A percentile compares a stretch with the other conserved stretches of the same genome.
These are phyloP conservation scores for Eunapius fragilis DNA, from an alignment of 37 sponge, comb jelly and placozoan species.

Conservation along the genomic window DNA sequence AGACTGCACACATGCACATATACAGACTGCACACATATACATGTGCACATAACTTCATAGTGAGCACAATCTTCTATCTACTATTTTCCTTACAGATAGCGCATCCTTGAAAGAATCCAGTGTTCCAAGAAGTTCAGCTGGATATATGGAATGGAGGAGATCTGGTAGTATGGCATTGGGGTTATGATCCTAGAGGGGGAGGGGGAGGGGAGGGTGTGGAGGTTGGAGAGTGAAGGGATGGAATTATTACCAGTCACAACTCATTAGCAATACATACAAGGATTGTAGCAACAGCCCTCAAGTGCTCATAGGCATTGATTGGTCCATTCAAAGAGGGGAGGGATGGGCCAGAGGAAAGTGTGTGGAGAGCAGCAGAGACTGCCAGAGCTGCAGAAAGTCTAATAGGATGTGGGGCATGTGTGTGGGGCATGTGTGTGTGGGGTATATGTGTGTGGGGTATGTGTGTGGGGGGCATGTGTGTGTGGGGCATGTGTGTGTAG, in stretches of 20 bases:
- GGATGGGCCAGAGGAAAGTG: conserved; percentile 18
- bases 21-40: background rate
- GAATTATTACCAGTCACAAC: background rate
- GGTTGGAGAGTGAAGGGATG: no score
- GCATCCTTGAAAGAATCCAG: conserved; percentile 23
- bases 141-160: conserved; percentile 29
- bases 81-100: conserved; percentile 26
- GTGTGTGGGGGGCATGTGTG: background rate
- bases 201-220: background rate
- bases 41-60: no score
- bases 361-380: conserved; percentile 47
- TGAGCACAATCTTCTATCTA: no score
- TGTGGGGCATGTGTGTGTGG: background rate
- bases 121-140: conserved; percentile 28
- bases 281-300: conserved; percentile 4
- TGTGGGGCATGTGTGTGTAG: background rate
- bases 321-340: conserved; percentile 13
- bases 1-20: no score
- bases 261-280: conserved; percentile 3
- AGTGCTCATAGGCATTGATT: conserved; percentile 12
- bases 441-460: conserved; percentile 11
- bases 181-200: conserved; percentile 13
- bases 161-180: conserved; percentile 4
- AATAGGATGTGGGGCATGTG: background rate
- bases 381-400: conserved; percentile 56